Conservation (phyloP, 2,797 vertebrate species). For the Poecilia velifera region DNA sequence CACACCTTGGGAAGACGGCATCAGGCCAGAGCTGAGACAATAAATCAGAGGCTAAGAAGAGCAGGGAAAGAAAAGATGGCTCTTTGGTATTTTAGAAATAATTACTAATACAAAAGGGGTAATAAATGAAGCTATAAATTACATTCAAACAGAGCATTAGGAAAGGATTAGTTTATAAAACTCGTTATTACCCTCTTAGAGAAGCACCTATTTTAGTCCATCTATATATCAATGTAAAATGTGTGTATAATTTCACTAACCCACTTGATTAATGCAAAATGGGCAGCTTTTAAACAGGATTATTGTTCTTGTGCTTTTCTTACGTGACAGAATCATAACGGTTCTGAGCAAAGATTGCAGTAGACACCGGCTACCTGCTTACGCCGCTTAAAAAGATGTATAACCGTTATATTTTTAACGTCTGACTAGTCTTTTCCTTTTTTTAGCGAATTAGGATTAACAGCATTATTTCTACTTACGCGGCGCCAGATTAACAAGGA, state of each 20-base stretch:
- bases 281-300: slow-evolving; percentile 71
- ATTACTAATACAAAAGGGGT: slow-evolving; percentile 99
- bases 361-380: not conserved
- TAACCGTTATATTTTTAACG: not conserved
- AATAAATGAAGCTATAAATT: slow-evolving; percentile 99
- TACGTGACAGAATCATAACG: slow-evolving; percentile 47
- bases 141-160: slow-evolving; percentile 95
- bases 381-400: not conserved
- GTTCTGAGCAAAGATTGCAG: slow-evolving; percentile 27
- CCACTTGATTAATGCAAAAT: slow-evolving; percentile 88
- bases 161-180: slow-evolving; percentile 98
- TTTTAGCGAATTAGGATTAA: not conserved
- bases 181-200: slow-evolving; percentile 87
- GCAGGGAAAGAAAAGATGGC: slow-evolving; percentile 94
- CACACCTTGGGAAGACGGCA: slow-evolving; percentile 97
- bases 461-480: not conserved
- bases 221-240: slow-evolving; percentile 86
- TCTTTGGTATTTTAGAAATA: slow-evolving; percentile 99
- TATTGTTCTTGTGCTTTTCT: slow-evolving; percentile 31
- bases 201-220: slow-evolving; percentile 87
- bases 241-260: slow-evolving; percentile 81
- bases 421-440: not conserved
- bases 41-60: slow-evolving; percentile 93
- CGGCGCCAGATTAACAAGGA: not conserved
- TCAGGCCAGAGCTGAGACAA: slow-evolving; percentile 86